These are phyloP conservation scores for Syrphus vitripennis DNA, from an alignment of 2,888 invertebrate genomes.

Conservation along the genomic window DNA sequence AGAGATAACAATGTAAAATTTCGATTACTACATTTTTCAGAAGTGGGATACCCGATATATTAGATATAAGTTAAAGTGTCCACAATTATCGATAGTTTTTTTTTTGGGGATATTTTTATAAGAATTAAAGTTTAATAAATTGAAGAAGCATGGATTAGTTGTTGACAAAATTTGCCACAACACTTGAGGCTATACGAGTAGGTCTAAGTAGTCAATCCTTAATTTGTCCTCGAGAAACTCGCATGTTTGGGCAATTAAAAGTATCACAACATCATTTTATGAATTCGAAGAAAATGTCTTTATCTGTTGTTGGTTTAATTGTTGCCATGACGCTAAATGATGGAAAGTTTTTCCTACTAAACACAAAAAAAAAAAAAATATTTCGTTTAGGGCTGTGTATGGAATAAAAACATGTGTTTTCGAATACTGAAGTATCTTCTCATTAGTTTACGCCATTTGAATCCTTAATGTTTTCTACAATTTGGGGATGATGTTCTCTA, in stretches of 20 bases:
- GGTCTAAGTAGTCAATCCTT: background rate
- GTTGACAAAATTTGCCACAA: background rate
- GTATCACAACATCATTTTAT: background rate
- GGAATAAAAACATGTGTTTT: conserved; percentile 37
- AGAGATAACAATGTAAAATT: conserved; percentile 15
- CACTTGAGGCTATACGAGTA: background rate
- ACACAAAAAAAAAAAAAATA: background rate
- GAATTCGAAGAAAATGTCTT: background rate
- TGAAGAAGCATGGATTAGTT: background rate
- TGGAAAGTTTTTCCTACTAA: background rate
- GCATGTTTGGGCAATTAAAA: background rate
- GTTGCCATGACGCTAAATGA: background rate
- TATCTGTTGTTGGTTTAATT: background rate
- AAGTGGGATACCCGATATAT: background rate
- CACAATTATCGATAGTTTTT: background rate
- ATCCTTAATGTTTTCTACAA: conserved; percentile 44
- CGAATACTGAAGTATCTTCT: background rate
- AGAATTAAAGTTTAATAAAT: background rate
- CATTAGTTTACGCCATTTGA: conserved; percentile 53
- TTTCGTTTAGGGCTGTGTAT: background rate
- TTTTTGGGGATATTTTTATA: background rate
- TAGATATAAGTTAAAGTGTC: background rate
- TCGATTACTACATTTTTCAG: conserved; percentile 39
- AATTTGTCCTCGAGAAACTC: background rate
- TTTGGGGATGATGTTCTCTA: background rate